Evolutionary conservation across 2,113 vertebrate species (phyloP), one percentile per base, ranked within the genome.

Genomic region (Pardalotus punctatus): DNA sequence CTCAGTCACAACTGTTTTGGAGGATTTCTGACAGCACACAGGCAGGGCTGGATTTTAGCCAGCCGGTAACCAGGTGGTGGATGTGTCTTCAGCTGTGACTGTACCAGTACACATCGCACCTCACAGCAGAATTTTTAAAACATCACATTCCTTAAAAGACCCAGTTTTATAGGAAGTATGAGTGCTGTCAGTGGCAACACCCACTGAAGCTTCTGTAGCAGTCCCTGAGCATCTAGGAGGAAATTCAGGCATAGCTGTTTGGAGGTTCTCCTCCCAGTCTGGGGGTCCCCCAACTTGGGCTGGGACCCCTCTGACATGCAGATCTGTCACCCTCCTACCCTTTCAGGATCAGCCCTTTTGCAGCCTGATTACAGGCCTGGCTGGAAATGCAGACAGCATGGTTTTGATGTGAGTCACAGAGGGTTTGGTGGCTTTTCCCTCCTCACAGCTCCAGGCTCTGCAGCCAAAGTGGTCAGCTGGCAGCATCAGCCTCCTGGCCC

Each of bases 321-420:
- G 29, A n/a, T 56, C 57, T 74, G 72, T 47, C 65, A 48, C 25
- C 11, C n/a, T 62, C 64, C 50, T 51, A 19, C 33, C 36, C 36
- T 11, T 73, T 33, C 2, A 1, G 51, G 64, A 77, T 61, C 88
- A 76, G 90, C 82, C 33, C 38, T 64, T 65, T 45, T 78, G 47
- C 57, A 93, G 72, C 42, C 81, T 50, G 62, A 57, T 92, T 92
- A 40, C 82, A 83, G 88, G 79, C n/a, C 90, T 77, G 95, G 82
- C 94, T 92, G 92, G 94, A 80, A 94, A 31, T 29, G 76, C 71
- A 83, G 86, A 45, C 42, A 0, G n/a, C 67, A 9, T 92, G 90
- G 69, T 92, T 96, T 95, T 12, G 1, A 38, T 42, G 50, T 89
- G 94, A 97, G 89, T 95, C 93, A 96, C 61, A 3, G 76, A 12